Evolutionary conservation across 2,113 vertebrate genomes (phyloP).

Genomic region (Urocolius indicus): DNA sequence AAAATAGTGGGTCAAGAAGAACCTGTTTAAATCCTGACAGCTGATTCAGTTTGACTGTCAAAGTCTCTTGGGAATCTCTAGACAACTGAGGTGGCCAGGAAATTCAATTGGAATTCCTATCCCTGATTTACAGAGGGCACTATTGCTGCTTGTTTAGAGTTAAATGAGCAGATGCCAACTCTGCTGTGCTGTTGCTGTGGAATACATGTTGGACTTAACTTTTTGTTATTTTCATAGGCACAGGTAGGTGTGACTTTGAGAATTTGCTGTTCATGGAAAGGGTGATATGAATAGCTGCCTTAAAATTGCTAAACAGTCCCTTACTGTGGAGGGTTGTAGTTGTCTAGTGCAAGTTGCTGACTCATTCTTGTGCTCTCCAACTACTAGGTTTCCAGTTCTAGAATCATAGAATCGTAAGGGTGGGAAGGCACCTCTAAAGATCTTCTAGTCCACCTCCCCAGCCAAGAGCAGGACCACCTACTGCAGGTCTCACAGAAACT

Average conservation of each 20-base stretch:
- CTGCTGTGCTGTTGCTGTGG: not conserved
- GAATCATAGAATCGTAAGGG: no score
- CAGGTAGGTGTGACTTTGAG: not conserved
- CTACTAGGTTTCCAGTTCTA: not conserved
- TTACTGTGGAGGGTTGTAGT: rapidly evolving
- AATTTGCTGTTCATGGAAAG: not conserved
- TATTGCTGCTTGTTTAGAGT: not conserved
- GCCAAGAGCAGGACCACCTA: no score
- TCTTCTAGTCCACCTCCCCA: no score
- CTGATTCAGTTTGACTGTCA: not conserved
- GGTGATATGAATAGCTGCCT: not conserved
- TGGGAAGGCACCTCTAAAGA: no score
- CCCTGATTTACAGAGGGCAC: not conserved
- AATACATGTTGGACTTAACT: not conserved
- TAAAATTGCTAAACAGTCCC: not conserved
- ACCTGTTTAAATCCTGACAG: not conserved
- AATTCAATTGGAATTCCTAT: not conserved
- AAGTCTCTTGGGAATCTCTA: not conserved
- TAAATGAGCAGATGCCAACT: not conserved
- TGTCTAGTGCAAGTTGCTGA: not conserved
- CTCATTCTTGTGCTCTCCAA: not conserved
- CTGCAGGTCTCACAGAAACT: no score
- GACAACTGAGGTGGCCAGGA: rapidly evolving
- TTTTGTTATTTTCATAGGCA: not conserved
- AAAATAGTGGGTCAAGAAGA: not conserved